Base-by-base conservation (phyloP, 1,140 invertebrate species). In the Dufourea novaeangliae region DNA sequence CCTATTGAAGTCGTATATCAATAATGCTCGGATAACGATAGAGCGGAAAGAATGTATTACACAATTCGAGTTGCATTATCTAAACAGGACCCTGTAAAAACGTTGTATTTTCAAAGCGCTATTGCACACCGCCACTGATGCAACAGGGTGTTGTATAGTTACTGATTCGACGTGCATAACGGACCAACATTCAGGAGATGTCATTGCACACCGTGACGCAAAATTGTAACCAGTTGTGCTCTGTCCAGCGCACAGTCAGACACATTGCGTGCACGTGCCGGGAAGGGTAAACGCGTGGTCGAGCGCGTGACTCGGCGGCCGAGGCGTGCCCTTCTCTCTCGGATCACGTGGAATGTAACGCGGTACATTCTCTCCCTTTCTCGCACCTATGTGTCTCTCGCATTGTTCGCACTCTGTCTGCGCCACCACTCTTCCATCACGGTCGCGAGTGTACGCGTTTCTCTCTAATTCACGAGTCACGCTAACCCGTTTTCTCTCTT, bases 281-380 rank as follows among this genome's bases (percentile, higher is more conserved):
- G 70, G 68, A 85, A 86, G 83, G 72, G 78, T 82, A 79, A 86
- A 72, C 88, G 90, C 90, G 90, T 92, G 90, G 86, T 87, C 79
- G 82, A 72, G 82, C 90, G 88, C 91, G 90, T 91, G 91, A 92
- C 90, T 88, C 62, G 66, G 20, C 79, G 39, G 72, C 71, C 86
- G 83, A 89, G 85, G 87, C 83, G 84, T 89, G 89, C 88, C 89
- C 87, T 89, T 90, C 87, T 87, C 87, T 50, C 67, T n/a, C n/a
- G n/a, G 82, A 88, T 92, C 90, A 91, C 91, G 90, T 91, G 90
- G 85, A 91, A 89, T 84, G 88, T 84, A 91, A 91, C 86, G 90
- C 91, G 89, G 89, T 79, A 52, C 72, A 25, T 37, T 78, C 46
- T 25, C 63, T 50, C 46, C 71, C 78, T 29, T 7, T n/a, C 54